Percentiles rank a stretch among this genome's conserved stretches.
Evolutionary conservation across 2,888 invertebrate genomes (phyloP).

Genomic region (Rhorus exstirpatorius): DNA sequence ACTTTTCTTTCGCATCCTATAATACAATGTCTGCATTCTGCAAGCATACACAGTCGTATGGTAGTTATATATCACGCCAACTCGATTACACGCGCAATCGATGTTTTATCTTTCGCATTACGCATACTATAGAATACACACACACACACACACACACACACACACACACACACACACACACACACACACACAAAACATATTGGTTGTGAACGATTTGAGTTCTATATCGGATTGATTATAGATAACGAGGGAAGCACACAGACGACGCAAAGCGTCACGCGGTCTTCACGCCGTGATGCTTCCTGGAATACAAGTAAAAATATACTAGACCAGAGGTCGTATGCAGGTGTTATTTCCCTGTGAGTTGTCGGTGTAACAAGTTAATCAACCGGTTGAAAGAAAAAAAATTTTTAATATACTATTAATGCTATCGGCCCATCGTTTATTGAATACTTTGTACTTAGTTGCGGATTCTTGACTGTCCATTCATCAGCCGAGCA

Average conservation of each 20-base stretch:
- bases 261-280: constrained; percentile 31
- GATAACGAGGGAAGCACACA: constrained; percentile 47
- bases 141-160: no score
- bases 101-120: no score
- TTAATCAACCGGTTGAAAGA: constrained; percentile 5
- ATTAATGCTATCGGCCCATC: not conserved
- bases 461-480: not conserved
- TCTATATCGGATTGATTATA: constrained; percentile 32
- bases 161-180: no score
- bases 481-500: not conserved
- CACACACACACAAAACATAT: constrained; percentile 2
- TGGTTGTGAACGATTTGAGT: constrained; percentile 3
- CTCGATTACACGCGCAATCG: no score
- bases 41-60: no score
- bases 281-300: constrained; percentile 19
- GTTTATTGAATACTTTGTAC: not conserved
- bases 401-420: constrained; percentile 9
- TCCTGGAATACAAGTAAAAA: constrained; percentile 28
- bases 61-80: no score
- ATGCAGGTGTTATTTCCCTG: constrained; percentile 2
- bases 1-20: no score
- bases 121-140: no score
- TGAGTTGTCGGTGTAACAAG: not conserved
- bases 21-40: no score
- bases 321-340: constrained; percentile 3